A percentile compares a stretch with the other conserved stretches of the same genome.
phyloP scores from a whole-genome alignment of 2,888 invertebrate genomes.

The Abrostola tripartita region DNA sequence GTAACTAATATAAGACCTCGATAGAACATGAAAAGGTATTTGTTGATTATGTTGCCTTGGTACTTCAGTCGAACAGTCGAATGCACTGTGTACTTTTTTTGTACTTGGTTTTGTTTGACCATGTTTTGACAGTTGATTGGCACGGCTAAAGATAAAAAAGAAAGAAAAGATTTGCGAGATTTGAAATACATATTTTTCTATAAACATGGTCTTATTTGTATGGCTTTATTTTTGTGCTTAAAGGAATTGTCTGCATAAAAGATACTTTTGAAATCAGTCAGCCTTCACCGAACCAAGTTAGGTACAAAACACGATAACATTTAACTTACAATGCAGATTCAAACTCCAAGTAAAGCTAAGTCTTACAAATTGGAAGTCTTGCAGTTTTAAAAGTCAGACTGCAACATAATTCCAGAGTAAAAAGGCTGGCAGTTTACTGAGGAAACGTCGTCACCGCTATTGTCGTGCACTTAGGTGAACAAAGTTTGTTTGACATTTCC shows the following conservation, averaged over 20 bases:
- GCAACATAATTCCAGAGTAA: conserved; percentile 22
- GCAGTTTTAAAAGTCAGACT: conserved; percentile 30
- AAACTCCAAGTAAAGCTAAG: conserved; percentile 34
- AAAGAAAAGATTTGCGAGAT: no score
- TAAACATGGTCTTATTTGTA: no score
- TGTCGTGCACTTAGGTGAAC: conserved; percentile 23
- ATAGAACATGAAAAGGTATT: not conserved
- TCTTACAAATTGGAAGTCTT: conserved; percentile 37
- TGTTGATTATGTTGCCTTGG: conserved; percentile 6
- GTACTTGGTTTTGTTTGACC: no score
- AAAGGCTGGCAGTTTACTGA: conserved; percentile 33
- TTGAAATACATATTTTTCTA: no score
- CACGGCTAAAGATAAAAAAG: no score
- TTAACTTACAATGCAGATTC: conserved; percentile 24
- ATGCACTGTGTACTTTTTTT: not conserved
- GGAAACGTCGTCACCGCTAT: conserved; percentile 27
- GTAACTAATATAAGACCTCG: not conserved
- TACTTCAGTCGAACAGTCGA: not conserved
- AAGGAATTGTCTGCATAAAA: no score
- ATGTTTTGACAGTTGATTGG: no score
- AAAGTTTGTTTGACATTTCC: conserved; percentile 28
- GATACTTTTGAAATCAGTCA: not conserved
- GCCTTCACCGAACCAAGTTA: not conserved
- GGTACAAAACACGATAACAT: conserved; percentile 2
- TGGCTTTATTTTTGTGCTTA: no score